Conservation (phyloP, 2,888 invertebrate species). For the Drosophila melanosoma region DNA sequence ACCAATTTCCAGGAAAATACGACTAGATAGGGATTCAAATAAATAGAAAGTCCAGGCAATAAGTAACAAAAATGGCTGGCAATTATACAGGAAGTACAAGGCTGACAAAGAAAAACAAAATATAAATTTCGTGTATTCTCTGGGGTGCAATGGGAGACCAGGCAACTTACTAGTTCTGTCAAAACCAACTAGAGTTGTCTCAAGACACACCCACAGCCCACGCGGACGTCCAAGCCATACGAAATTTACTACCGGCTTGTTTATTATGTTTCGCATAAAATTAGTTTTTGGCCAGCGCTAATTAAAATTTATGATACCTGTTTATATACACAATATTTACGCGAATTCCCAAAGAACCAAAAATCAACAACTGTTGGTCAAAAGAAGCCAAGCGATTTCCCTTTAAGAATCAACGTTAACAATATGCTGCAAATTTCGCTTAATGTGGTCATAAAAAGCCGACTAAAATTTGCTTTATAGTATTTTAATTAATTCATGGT, state of each 20-base stretch:
- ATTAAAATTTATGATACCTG: conserved; percentile 83
- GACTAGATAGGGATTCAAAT: conserved; percentile 40
- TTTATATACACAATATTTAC: conserved; percentile 66
- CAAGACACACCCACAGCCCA: conserved; percentile 59
- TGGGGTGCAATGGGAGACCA: conserved; percentile 42
- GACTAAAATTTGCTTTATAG: background rate
- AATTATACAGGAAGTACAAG: conserved; percentile 61
- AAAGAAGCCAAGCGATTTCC: background rate
- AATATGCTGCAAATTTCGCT: background rate
- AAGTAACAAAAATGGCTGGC: conserved; percentile 44
- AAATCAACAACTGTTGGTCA: conserved; percentile 18
- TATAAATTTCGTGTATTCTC: conserved; percentile 45
- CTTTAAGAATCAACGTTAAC: conserved; percentile 17
- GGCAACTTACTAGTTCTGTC: conserved; percentile 56
- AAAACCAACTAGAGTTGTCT: conserved; percentile 40
- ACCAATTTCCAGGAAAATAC: conserved; percentile 53
- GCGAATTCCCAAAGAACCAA: conserved; percentile 49
- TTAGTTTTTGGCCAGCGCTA: conserved; percentile 74
- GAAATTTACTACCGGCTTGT: conserved; percentile 38
- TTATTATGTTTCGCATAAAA: conserved; percentile 68
- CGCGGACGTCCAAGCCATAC: conserved; percentile 17
- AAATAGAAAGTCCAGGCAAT: conserved; percentile 45
- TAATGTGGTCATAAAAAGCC: conserved; percentile 12
- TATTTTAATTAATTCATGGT: background rate
- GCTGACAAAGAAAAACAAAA: conserved; percentile 31